A percentile compares a stretch with the other conserved stretches of the same genome.
phyloP scores from a whole-genome alignment of 2,888 invertebrate genomes.

The Perizoma affinitatum region DNA sequence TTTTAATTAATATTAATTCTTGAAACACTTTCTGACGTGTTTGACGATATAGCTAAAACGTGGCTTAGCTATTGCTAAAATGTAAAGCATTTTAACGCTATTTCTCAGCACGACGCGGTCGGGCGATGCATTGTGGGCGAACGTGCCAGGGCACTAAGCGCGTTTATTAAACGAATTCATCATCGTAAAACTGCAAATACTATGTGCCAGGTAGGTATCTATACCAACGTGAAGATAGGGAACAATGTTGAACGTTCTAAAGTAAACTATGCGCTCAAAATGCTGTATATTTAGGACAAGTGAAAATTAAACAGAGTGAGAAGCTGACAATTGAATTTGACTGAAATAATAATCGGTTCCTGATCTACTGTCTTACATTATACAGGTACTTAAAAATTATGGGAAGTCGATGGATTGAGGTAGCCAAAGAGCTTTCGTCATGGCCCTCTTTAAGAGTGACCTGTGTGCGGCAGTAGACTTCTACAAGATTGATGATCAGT shows the following conservation, averaged over 20 bases:
- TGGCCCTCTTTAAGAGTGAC: too few species aligned
- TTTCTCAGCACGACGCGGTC: slow-evolving; percentile 43
- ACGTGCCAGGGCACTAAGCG: slow-evolving; percentile 46
- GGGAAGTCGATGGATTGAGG: too few species aligned
- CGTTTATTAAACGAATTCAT: slow-evolving; percentile 67
- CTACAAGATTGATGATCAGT: not conserved
- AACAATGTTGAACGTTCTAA: slow-evolving; percentile 13
- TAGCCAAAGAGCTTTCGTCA: too few species aligned
- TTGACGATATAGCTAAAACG: slow-evolving; percentile 12
- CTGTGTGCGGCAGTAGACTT: too few species aligned
- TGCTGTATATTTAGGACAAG: slow-evolving; percentile 15
- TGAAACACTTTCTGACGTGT: not conserved
- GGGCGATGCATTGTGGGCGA: slow-evolving; percentile 43
- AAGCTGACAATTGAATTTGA: not conserved
- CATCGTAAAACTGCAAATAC: slow-evolving; percentile 42
- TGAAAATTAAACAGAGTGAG: slow-evolving; percentile 19
- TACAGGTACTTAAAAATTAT: too few species aligned
- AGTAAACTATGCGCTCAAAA: slow-evolving; percentile 13
- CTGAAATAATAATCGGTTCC: too few species aligned
- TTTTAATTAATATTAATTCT: slow-evolving; percentile 7
- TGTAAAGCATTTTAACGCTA: slow-evolving; percentile 39
- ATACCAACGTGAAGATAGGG: slow-evolving; percentile 2
- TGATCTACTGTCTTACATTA: too few species aligned
- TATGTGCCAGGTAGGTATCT: slow-evolving; percentile 17
- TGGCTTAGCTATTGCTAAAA: slow-evolving; percentile 39